Evolutionary conservation across 2,113 vertebrate species (phyloP).

Genomic region (Cyanocitta stelleri): DNA sequence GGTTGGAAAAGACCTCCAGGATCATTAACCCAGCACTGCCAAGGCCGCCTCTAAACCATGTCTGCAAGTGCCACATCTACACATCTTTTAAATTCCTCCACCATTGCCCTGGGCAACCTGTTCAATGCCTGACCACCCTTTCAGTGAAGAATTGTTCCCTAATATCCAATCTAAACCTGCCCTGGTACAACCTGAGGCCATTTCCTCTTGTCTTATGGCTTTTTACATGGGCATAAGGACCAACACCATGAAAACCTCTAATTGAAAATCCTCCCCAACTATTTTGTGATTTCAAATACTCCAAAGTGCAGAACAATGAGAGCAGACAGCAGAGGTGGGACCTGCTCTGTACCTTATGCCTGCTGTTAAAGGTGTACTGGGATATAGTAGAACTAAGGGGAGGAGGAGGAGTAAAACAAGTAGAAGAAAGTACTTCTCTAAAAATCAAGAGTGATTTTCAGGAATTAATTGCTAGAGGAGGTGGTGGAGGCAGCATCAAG

Average conservation of each 20-base stretch:
- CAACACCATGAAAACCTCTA: background rate
- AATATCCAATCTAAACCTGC: background rate
- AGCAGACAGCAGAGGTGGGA: background rate
- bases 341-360: background rate
- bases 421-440: background rate
- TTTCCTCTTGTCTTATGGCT: background rate
- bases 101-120: background rate
- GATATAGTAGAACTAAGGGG: background rate
- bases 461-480: background rate
- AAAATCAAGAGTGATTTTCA: background rate
- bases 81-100: background rate
- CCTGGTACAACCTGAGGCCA: background rate
- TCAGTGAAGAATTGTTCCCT: background rate
- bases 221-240: background rate
- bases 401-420: background rate
- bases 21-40: background rate
- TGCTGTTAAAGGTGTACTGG: background rate
- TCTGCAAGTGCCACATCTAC: background rate
- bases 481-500: background rate
- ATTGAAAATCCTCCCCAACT: background rate
- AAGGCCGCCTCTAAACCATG: background rate
- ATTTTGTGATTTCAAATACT: background rate
- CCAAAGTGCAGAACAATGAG: background rate
- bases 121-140: background rate
- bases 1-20: background rate